phyloP scores from a whole-genome alignment of 1,140 invertebrate species.

The Frieseomelitta varia region DNA sequence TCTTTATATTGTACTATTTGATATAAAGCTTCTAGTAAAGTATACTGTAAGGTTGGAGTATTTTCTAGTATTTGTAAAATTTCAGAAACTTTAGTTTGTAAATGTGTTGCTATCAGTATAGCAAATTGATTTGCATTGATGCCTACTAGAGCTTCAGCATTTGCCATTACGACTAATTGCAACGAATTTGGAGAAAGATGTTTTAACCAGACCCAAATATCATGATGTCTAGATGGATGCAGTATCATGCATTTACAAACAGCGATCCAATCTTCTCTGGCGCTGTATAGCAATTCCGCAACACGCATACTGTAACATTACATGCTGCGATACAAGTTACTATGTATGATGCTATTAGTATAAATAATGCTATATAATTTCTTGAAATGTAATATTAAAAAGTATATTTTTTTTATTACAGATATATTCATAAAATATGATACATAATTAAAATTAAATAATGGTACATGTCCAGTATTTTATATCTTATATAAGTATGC shows the following conservation, averaged over 20 bases:
- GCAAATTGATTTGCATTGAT: constrained; percentile 73
- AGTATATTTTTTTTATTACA: not conserved
- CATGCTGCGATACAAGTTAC: constrained; percentile 50
- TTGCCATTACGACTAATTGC: constrained; percentile 68
- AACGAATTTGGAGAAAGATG: constrained; percentile 72
- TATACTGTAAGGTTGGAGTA: constrained; percentile 83
- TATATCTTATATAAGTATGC: constrained; percentile 4
- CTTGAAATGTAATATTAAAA: not conserved
- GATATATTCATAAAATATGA: not conserved
- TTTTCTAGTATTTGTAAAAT: constrained; percentile 77
- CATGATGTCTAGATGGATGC: constrained; percentile 71
- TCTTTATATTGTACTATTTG: constrained; percentile 80
- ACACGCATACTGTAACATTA: constrained; percentile 75
- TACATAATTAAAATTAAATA: constrained; percentile 14
- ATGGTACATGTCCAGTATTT: not conserved
- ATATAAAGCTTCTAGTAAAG: constrained; percentile 85
- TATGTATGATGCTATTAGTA: constrained; percentile 43
- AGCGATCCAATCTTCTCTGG: constrained; percentile 77
- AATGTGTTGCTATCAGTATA: constrained; percentile 66
- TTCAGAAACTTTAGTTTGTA: constrained; percentile 67
- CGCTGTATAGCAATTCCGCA: constrained; percentile 75
- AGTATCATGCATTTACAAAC: constrained; percentile 78
- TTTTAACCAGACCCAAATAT: constrained; percentile 78
- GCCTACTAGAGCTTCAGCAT: constrained; percentile 63
- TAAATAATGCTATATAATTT: constrained; percentile 28